phyloP scores from a whole-genome alignment of 2,888 invertebrate species.

The Watsonalla cultraria region DNA sequence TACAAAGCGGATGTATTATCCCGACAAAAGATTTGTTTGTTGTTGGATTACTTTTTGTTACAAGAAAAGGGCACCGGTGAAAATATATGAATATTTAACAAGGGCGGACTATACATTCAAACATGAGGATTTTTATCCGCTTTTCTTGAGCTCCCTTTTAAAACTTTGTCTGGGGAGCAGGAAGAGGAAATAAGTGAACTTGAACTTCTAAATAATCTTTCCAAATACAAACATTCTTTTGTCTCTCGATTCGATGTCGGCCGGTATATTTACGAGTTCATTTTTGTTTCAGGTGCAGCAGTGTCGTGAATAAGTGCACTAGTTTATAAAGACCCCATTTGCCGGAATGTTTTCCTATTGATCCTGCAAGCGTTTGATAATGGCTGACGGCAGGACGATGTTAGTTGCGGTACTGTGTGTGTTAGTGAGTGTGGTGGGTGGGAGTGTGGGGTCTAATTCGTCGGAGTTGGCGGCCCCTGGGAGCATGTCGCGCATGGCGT shows the following conservation, averaged over 20 bases:
- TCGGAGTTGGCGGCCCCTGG: constrained; percentile 18
- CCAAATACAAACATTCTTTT: constrained; percentile 5
- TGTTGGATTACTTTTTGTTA: constrained; percentile 15
- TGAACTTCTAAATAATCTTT: too few species aligned
- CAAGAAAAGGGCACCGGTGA: constrained; percentile 8
- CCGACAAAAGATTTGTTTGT: constrained; percentile 22
- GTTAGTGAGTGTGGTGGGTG: constrained; percentile 65
- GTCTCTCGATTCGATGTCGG: not conserved
- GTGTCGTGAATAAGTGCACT: constrained; percentile 20
- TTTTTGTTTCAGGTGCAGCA: constrained; percentile 30
- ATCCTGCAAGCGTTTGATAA: constrained; percentile 22
- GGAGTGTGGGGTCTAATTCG: constrained; percentile 47
- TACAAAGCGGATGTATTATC: constrained; percentile 11
- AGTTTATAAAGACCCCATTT: constrained; percentile 1
- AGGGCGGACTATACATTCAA: constrained; percentile 1
- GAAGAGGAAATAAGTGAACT: too few species aligned
- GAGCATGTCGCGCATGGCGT: constrained; percentile 75
- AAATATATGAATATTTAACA: constrained; percentile 1
- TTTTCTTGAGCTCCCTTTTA: too few species aligned
- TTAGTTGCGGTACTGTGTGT: constrained; percentile 49
- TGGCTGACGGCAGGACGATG: constrained; percentile 39
- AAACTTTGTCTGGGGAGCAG: too few species aligned
- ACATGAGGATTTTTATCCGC: not conserved
- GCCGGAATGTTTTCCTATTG: constrained; percentile 9
- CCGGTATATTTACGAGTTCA: constrained; percentile 1